Percentiles rank a stretch among this genome's conserved stretches.
Conservation (phyloP, 2,113 vertebrate genomes). For the Monopterus albus region DNA sequence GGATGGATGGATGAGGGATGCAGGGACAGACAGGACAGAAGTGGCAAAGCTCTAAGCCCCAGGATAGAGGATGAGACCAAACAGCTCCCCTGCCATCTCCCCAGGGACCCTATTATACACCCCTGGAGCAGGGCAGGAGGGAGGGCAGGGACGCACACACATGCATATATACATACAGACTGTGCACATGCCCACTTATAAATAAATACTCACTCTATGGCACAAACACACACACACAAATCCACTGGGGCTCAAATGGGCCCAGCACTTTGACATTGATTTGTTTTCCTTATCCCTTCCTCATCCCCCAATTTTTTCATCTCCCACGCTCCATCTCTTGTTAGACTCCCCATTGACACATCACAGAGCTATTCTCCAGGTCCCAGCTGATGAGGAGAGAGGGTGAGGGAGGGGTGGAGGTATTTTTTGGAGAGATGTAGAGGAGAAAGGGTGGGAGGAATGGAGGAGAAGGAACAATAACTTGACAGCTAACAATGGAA, state of each 20-base stretch:
- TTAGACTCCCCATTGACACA: constrained; percentile 76
- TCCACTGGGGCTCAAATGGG: constrained; percentile 70
- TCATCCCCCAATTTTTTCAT: constrained; percentile 72
- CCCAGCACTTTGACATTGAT: constrained; percentile 77
- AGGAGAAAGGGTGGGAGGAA: constrained; percentile 31
- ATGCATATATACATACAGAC: constrained; percentile 66
- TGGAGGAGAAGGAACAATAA: constrained; percentile 62
- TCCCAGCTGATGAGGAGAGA: constrained; percentile 29
- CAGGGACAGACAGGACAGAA: constrained; percentile 20
- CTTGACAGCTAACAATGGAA: constrained; percentile 79
- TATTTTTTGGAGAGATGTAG: constrained; percentile 33
- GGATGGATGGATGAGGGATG: constrained; percentile 33
- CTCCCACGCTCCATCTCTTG: constrained; percentile 61
- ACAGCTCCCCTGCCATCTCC: constrained; percentile 57
- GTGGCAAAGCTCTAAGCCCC: constrained; percentile 53
- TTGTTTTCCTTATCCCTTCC: constrained; percentile 75
- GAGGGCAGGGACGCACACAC: constrained; percentile 51
- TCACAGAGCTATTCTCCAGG: constrained; percentile 64
- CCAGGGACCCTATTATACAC: constrained; percentile 80
- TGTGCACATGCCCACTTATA: constrained; percentile 36
- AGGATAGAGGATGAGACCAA: constrained; percentile 59
- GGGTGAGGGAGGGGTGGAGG: constrained; percentile 14
- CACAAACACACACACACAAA: constrained; percentile 53
- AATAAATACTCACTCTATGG: constrained; percentile 39
- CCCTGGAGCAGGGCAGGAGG: constrained; percentile 54